Evolutionary conservation across 2,113 vertebrate species (phyloP), one percentile per base, ranked within the genome.

Genomic region (Erythrolamprus reginae): DNA sequence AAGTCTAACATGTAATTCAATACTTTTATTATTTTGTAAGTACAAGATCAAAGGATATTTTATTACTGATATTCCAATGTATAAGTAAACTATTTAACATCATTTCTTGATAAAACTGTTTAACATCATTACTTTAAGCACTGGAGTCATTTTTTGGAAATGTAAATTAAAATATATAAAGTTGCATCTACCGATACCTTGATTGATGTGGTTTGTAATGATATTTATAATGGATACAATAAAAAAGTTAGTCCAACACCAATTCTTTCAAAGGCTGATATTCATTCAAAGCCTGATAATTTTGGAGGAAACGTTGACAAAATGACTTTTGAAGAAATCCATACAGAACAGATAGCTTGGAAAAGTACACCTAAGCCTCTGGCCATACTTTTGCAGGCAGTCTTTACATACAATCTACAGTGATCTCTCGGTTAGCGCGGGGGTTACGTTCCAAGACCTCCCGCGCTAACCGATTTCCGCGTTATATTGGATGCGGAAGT

Each of bases 21-120:
- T 92, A 94, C 92, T 95, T 96, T 93, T 96, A 96, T 95, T 28
- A 94, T 95, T 96, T 96, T 95, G 93, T 95, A 95, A 96, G 89
- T 90, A 87, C 82, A 92, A 89, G 95, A 96, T 96, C 92, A 95
- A 96, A 94, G 51, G 53, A 88, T 56, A 47, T 84, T 95, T 95
- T 95, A 93, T 94, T 95, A 90, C 87, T 93, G 84, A 82, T 91
- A 89, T 94, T 93, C 88, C 91, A 90, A 77, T 92, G 89, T 86
- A 88, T 92, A 94, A 93, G 86, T 96, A 95, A 95, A 95, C 93
- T 92, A 91, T 89, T 93, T 93, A 91, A 91, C 26, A 88, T 58
- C n/a, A 53, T 56, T 82, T 89, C 21, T 84, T 56, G 42, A 65
- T 95, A 95, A 95, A 95, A 95, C 93, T 93, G 89, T 90, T 94